Base-by-base conservation (phyloP, 2,113 vertebrate species). In the Coracopsis vasa region DNA sequence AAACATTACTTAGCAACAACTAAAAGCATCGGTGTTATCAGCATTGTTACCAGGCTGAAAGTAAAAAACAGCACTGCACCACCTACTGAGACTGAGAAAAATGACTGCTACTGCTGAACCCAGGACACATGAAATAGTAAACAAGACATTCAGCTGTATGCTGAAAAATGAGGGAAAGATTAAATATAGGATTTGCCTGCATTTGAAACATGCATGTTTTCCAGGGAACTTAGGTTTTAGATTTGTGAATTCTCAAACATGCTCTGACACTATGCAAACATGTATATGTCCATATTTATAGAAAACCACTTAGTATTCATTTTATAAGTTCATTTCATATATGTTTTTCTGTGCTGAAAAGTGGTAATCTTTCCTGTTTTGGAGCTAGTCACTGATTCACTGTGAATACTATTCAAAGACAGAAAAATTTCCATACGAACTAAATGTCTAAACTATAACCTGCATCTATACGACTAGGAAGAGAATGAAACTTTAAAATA, bases 61-160 rank as follows among this genome's bases (percentile, higher is more conserved):
- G 53, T 33, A 19, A 54, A 54, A 54, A 33, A 54, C 7, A 5
- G 18, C 11, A 33, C 51, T 54, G 17, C 53, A 54, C 18, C 53
- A 54, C 29, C 53, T 54, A 54, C 53, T 54, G 18, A 54, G 18
- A 33, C 12, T 18, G 29, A 54, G 53, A 13, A 33, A 54, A 54
- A 54, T 33, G 29, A 20, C 29, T 54, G 53, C 29, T 20, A 33
- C 53, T 54, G 53, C 29, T 54, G 53, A 33, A 54, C 53, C 18
- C 29, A 19, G 7, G 18, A 13, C 53, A 56, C 53, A 33, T 6
- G 37, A 75, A 91, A 35, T 13, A 15, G 8, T 33, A 56, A 61
- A 54, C 6, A 86, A 10, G 72, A 13, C 1, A 5, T 61, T 45
- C 58, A 8, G 3, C 4, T 7, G 0, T 45, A 45, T 45, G 8